Percentiles rank a stretch among this genome's conserved stretches.
These are phyloP conservation scores for Melospiza georgiana DNA, from an alignment of 2,113 vertebrate species.

Conservation along the genomic window DNA sequence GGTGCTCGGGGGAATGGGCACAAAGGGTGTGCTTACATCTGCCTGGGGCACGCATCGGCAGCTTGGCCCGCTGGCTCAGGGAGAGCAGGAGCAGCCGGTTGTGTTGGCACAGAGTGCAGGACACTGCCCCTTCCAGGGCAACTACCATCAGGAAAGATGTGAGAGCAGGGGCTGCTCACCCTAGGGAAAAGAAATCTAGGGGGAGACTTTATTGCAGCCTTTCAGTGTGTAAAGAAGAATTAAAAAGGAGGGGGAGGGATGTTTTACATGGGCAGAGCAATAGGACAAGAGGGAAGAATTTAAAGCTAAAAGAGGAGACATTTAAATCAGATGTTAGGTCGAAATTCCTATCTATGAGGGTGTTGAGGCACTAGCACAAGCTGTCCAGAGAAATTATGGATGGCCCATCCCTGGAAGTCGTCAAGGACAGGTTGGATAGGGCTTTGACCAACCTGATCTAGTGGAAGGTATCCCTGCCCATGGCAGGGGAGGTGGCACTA, in stretches of 20 bases:
- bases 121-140: neutral
- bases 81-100: fast-evolving
- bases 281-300: neutral
- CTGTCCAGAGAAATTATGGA: neutral
- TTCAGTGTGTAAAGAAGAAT: neutral
- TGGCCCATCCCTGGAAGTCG: neutral
- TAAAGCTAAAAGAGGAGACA: neutral
- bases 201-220: neutral
- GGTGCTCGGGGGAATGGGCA: fast-evolving
- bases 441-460: neutral
- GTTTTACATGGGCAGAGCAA: neutral
- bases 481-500: neutral
- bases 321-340: neutral
- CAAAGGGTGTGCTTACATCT: fast-evolving
- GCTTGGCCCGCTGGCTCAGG: neutral
- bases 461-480: neutral
- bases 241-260: neutral
- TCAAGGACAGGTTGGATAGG: neutral
- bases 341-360: neutral
- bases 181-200: no score
- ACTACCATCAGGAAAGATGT: neutral
- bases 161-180: neutral
- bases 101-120: fast-evolving
- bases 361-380: neutral
- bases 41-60: fast-evolving